Evolutionary conservation across 2,797 vertebrate genomes (phyloP).

Genomic region (Clamator glandarius): DNA sequence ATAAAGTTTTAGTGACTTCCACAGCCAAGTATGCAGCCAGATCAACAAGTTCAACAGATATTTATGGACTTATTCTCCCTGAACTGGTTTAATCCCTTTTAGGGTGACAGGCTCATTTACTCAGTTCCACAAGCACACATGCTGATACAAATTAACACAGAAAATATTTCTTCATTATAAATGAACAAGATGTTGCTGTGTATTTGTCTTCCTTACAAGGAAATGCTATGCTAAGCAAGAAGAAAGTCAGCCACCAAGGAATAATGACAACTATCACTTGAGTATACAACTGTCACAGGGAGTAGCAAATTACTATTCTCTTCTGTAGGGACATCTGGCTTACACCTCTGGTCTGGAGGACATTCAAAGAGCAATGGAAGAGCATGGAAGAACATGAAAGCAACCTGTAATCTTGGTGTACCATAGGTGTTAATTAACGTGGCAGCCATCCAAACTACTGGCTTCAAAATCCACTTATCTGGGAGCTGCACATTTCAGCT

Average conservation of each 20-base stretch:
- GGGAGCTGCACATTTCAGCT: constrained; percentile 49
- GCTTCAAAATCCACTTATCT: constrained; percentile 62
- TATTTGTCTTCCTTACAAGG: constrained; percentile 28
- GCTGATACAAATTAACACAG: background rate
- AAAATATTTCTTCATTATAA: background rate
- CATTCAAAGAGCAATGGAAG: constrained; percentile 40
- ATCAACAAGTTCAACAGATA: background rate
- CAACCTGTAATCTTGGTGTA: constrained; percentile 49
- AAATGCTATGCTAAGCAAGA: constrained; percentile 31
- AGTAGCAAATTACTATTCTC: constrained; percentile 5
- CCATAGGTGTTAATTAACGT: constrained; percentile 46
- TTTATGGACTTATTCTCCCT: background rate
- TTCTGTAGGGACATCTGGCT: background rate
- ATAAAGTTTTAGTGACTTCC: background rate
- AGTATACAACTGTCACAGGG: background rate
- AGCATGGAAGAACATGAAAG: constrained; percentile 65
- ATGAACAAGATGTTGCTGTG: background rate
- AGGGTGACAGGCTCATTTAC: background rate
- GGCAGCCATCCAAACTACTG: constrained; percentile 40
- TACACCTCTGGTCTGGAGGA: constrained; percentile 3
- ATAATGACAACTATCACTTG: constrained; percentile 21
- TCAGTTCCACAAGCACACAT: constrained; percentile 5
- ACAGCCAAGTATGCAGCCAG: background rate
- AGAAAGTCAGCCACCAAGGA: background rate
- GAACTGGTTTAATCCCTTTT: background rate